Evolutionary conservation across 2,113 vertebrate genomes (phyloP), one percentile per base, ranked within the genome.

Genomic region (Callaeas wilsoni): DNA sequence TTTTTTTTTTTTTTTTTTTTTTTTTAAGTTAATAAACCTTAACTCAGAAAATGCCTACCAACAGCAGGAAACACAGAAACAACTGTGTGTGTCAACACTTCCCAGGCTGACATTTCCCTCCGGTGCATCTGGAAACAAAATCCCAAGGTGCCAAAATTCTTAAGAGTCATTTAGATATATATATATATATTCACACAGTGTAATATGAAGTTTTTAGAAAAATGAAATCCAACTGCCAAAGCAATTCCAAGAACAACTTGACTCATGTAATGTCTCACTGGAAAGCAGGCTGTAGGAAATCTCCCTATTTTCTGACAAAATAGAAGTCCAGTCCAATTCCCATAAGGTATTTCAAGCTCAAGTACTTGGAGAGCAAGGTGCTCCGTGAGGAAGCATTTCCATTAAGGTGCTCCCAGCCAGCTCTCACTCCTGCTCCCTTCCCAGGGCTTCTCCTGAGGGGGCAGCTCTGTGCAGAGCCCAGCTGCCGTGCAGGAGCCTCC

Each of bases 281-380:
- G 41, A 87, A 95, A 92, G 87, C 53, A 67, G 86, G 55, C 68
- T n/a, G 47, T 10, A 67, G 87, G 68, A 96, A 93, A 52, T 49
- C 64, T 94, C 37, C 83, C 47, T 41, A 37, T 89, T 89, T 93
- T 44, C 89, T 87, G 74, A 70, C 84, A 64, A 75, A 92, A 89
- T 19, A 52, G 63, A 47, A 92, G 32, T 46, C 62, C 67, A 88
- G 52, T 27, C 17, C 37, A 84, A 89, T 71, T 90, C 39, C 84
- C 39, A 3, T 3, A 16, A 77, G 47, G 50, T 64, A 50, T 76
- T 90, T 96, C 70, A 44, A 39, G 78, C 67, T 91, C 41, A 67
- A 86, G 85, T 17, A 20, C 80, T 89, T 65, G 3, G 4, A 91
- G 82, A 67, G 4, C 29, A 6, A 6, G 1, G 20, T 19, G 12